Evolutionary conservation across 2,113 vertebrate species (phyloP), one percentile per base, ranked within the genome.

Genomic region (Oryctolagus cuniculus): DNA sequence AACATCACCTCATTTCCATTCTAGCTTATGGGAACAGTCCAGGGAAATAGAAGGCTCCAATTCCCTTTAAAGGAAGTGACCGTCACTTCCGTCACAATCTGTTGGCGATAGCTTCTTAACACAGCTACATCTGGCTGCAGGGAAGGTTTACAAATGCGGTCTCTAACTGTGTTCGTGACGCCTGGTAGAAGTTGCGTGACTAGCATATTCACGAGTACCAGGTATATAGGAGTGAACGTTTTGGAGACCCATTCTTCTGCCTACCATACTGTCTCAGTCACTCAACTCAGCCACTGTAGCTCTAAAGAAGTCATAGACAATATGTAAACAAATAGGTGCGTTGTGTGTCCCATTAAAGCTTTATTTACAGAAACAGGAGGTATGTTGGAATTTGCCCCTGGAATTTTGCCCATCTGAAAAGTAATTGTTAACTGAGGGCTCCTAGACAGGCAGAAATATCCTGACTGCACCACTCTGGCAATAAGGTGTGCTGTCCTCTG

Each of bases 281-380:
- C 49, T 79, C 51, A 44, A 10, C 31, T 91, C 31, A 78, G 12
- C 21, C 6, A 29, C 38, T 29, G 4, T 24, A 80, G n/a, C 29
- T 89, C 15, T n/a, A 83, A 87, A 75, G n/a, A 58, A 75, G 38
- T 27, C 53, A 66, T 15, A 72, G 77, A 31, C n/a, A 89, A 58
- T 29, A 9, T 87, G 31, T 51, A 75, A 83, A 66, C 29, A 13
- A 83, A 87, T 36, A 13, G 38, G 1, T 4, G 55, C 25, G 44
- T 17, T 44, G 11, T 94, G n/a, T 95, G 53, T 85, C 77, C 49
- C 63, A 86, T n/a, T 91, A 53, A 93, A 93, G 86, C 21, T 89
- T 58, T 87, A 95, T 79, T 83, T 91, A 91, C 9, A 61, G 55
- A 94, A 90, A 66, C 21, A 86, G 17, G 64, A 11, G 13, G 69